Conservation (phyloP, 2,113 vertebrate species). For the Chroicocephalus ridibundus region DNA sequence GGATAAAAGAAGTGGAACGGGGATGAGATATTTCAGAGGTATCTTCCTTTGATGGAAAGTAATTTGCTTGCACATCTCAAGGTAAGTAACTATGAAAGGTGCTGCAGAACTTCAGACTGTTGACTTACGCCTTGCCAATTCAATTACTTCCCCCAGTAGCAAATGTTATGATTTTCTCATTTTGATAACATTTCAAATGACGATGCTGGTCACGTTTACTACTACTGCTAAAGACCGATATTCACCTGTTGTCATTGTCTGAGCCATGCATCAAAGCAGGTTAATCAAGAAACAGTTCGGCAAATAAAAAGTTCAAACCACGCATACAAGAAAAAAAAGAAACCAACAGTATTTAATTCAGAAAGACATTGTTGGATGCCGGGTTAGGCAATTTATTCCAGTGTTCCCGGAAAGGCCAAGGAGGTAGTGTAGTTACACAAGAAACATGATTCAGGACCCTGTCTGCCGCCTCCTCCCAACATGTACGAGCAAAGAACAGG, state of each 20-base stretch:
- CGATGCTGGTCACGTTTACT: neutral
- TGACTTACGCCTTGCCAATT: neutral
- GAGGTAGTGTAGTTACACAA: neutral
- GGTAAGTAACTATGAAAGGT: neutral
- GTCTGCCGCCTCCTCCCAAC: neutral
- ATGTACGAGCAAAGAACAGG: neutral
- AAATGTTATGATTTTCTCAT: neutral
- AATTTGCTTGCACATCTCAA: neutral
- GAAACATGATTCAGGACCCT: neutral
- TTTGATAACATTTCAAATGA: neutral
- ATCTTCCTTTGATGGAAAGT: neutral
- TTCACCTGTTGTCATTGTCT: neutral
- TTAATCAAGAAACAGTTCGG: neutral
- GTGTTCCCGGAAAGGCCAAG: neutral
- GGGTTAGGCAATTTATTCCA: neutral
- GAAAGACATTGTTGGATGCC: neutral
- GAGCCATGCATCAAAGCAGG: neutral
- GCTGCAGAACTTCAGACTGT: neutral
- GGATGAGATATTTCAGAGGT: neutral
- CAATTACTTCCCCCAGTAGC: neutral
- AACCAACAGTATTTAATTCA: neutral
- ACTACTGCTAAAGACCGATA: neutral
- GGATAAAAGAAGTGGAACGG: neutral
- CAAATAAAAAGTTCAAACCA: neutral
- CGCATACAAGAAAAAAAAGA: neutral